A percentile compares a stretch with the other conserved stretches of the same genome.
phyloP scores from a whole-genome alignment of 2,797 vertebrate genomes.

The Hippoglossus hippoglossus region DNA sequence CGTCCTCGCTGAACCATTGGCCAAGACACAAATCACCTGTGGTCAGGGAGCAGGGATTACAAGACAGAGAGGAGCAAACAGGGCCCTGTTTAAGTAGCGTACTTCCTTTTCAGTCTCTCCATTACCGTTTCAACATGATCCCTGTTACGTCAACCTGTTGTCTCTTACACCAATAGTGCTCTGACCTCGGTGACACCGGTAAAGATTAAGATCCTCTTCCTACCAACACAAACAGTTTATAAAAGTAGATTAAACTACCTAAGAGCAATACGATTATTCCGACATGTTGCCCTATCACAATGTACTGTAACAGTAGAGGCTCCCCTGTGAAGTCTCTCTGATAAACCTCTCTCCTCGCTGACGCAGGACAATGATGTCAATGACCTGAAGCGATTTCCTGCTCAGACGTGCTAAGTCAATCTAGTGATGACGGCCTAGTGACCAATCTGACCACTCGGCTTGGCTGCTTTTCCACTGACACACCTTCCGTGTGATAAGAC shows the following conservation, averaged over 20 bases:
- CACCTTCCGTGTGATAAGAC: not conserved
- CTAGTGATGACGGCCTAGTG: constrained; percentile 8
- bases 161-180: not conserved
- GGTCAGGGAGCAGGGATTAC: constrained; percentile 42
- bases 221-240: not conserved
- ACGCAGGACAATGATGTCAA: constrained; percentile 12
- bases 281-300: not conserved
- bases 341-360: constrained; percentile 32
- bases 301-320: not conserved
- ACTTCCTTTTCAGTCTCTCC: constrained; percentile 1
- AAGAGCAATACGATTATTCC: constrained; percentile 22
- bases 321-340: not conserved
- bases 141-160: not conserved
- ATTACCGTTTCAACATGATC: not conserved
- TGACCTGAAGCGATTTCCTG: constrained; percentile 37
- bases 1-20: not conserved
- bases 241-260: constrained; percentile 21
- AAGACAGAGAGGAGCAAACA: constrained; percentile 25
- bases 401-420: constrained; percentile 33
- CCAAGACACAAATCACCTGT: constrained; percentile 18
- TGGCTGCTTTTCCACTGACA: not conserved
- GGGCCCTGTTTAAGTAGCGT: constrained; percentile 45
- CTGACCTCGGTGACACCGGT: not conserved
- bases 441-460: constrained; percentile 7
- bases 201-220: not conserved